Evolutionary conservation across 2,888 invertebrate genomes (phyloP).

Genomic region (Andrena camellia): DNA sequence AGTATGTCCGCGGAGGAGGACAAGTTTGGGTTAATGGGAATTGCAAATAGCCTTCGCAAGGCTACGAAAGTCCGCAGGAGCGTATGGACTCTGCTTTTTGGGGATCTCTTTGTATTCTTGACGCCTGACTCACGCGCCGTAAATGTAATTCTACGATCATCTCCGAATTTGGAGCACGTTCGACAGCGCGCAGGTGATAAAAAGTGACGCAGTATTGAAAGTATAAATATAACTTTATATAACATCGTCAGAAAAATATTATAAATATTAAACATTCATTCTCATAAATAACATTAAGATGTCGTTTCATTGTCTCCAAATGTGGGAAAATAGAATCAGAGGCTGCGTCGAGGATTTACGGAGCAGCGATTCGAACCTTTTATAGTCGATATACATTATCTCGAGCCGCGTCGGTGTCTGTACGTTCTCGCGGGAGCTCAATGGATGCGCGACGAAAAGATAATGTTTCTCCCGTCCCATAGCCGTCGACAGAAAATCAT

Average conservation of each 20-base stretch:
- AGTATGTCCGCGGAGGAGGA: constrained; percentile 3
- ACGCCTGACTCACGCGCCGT: neutral
- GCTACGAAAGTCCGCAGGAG: neutral
- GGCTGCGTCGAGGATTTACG: constrained; percentile 49
- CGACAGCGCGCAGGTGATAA: constrained; percentile 12
- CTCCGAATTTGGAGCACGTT: neutral
- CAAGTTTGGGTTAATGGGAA: neutral
- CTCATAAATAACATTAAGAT: constrained; percentile 71
- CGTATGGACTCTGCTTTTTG: neutral
- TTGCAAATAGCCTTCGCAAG: neutral
- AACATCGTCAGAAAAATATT: constrained; percentile 80
- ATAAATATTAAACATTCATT: constrained; percentile 76
- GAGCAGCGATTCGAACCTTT: constrained; percentile 34
- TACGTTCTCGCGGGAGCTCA: constrained; percentile 29
- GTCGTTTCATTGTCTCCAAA: constrained; percentile 42
- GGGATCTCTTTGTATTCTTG: neutral
- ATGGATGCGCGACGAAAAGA: constrained; percentile 25
- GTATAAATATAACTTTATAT: constrained; percentile 82
- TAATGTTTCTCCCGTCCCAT: constrained; percentile 1
- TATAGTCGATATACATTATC: neutral
- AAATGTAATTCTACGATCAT: neutral
- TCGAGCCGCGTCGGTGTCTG: neutral
- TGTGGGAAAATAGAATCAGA: constrained; percentile 62
- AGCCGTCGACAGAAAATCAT: constrained; percentile 18
- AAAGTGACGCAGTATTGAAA: constrained; percentile 62